Percentiles rank a stretch among this genome's conserved stretches.
Conservation (phyloP, 2,888 invertebrate species). For the Phania funesta region DNA sequence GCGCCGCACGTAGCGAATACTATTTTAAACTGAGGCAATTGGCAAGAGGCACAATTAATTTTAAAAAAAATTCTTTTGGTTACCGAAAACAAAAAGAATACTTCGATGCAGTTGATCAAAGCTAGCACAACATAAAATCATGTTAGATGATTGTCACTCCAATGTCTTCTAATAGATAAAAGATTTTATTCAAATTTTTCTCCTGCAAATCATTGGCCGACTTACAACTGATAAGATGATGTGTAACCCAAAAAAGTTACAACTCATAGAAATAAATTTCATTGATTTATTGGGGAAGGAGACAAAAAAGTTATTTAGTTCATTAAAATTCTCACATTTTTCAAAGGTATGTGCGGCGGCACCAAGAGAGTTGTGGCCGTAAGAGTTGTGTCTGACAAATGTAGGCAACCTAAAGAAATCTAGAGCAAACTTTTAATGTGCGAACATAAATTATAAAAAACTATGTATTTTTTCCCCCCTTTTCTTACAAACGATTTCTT, state of each 20-base stretch:
- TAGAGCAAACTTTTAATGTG: constrained; percentile 58
- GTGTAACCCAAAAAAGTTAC: neutral
- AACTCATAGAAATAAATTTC: constrained; percentile 6
- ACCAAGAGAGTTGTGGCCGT: neutral
- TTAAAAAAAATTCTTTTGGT: too few relatives aligned
- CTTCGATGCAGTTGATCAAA: too few relatives aligned
- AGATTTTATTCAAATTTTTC: neutral
- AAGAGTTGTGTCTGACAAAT: constrained; percentile 41
- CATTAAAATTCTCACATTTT: constrained; percentile 38
- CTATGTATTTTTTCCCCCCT: constrained; percentile 1
- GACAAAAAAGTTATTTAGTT: neutral
- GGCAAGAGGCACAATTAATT: too few relatives aligned
- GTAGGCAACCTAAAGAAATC: constrained; percentile 35
- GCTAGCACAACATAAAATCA: too few relatives aligned
- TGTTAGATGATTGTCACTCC: too few relatives aligned
- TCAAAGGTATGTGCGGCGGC: neutral
- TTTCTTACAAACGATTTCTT: neutral
- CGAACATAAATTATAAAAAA: constrained; percentile 46
- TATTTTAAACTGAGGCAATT: too few relatives aligned
- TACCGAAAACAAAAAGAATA: too few relatives aligned
- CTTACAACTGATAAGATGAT: constrained; percentile 14
- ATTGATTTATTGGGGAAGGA: constrained; percentile 29
- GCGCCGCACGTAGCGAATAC: too few relatives aligned
- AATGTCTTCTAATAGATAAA: too few relatives aligned
- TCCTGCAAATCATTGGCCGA: neutral